Conservation (phyloP, 1,140 invertebrate genomes). For the Drosophila truncata region DNA sequence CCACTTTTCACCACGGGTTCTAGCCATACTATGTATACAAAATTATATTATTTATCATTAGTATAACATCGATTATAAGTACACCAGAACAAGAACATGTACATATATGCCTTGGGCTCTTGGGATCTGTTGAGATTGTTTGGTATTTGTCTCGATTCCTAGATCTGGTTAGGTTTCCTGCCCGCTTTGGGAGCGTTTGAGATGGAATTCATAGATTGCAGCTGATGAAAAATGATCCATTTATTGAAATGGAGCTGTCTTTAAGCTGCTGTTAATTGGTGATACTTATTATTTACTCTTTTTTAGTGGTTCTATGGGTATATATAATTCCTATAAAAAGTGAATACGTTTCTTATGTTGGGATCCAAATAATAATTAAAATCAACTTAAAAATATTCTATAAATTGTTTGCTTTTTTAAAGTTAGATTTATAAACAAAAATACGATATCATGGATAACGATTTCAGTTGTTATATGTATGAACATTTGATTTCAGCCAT, state of each 20-base stretch:
- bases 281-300: background rate
- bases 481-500: too few relatives aligned
- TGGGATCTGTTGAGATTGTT: conserved; percentile 1
- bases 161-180: conserved; percentile 3
- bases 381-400: background rate
- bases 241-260: conserved; percentile 27
- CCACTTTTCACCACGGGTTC: conserved; percentile 15
- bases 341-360: background rate
- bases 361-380: background rate
- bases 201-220: conserved; percentile 23
- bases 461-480: too few relatives aligned
- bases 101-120: conserved; percentile 15
- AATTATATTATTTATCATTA: conserved; percentile 36
- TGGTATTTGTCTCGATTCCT: conserved; percentile 2
- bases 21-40: background rate
- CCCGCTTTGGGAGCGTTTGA: conserved; percentile 2
- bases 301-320: background rate
- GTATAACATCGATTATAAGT: conserved; percentile 13
- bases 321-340: background rate
- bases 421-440: too few relatives aligned
- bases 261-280: conserved; percentile 22
- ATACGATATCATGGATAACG: too few relatives aligned
- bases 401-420: too few relatives aligned
- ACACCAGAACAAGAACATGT: background rate
- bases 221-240: conserved; percentile 21